Evolutionary conservation across 2,888 invertebrate genomes (phyloP), one percentile per base, ranked within the genome.

Genomic region (Crocallis elinguaria): DNA sequence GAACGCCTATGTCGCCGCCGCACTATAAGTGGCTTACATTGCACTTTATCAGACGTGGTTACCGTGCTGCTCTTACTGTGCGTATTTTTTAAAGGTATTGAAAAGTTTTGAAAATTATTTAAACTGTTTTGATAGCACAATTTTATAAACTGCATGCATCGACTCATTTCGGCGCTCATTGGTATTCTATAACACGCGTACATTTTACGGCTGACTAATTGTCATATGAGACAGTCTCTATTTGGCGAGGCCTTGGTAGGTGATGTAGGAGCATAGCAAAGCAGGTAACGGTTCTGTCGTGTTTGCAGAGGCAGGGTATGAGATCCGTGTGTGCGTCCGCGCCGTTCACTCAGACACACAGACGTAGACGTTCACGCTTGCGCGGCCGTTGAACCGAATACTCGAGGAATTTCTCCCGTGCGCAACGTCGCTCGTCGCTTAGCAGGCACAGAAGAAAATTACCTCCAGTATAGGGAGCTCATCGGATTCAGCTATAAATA

Each of bases 341-440:
- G 77, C 74, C 69, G 73, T 76, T 75, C 77, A 75, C 78, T 73
- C 74, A 80, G 75, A 73, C 84, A 84, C 83, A 80, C 82, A 79
- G 69, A 64, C 82, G 75, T 74, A 73, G 67, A 70, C 76, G 80
- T 74, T 80, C 78, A 80, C 83, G 81, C 82, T 75, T 75, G 80
- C 75, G 86, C 88, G 90, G 90, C 87, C 89, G 81, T 90, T 90
- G 90, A 91, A 90, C 90, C 88, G 88, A 86, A 86, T 84, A 86
- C 88, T 80, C 73, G 77, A 89, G 89, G 90, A 90, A 91, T 91
- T 90, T 91, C 91, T 91, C 89, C 84, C 85, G 79, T 71, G 67
- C 66, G 57, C 64, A 60, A 57, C 75, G 77, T 73, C 79, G n/a
- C n/a, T n/a, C n/a, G 77, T 77, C 75, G 77, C 79, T 77, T 82